phyloP scores from a whole-genome alignment of 2,888 invertebrate species.

The Drosophila rubida region DNA sequence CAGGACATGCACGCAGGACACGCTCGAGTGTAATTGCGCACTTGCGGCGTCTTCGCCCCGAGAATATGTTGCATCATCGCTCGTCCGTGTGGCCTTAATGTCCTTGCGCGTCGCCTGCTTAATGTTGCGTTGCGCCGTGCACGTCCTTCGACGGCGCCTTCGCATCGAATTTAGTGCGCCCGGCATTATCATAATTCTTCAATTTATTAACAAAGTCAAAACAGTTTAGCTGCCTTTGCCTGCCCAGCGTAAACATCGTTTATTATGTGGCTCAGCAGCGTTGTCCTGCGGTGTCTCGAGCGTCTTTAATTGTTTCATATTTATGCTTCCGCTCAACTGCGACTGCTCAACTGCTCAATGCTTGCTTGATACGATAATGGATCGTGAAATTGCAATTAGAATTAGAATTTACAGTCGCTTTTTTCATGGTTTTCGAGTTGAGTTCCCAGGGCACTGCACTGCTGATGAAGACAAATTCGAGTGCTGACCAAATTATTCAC shows the following conservation, averaged over 20 bases:
- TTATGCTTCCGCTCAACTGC: conserved; percentile 63
- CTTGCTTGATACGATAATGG: conserved; percentile 53
- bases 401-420: conserved; percentile 8
- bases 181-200: conserved; percentile 80
- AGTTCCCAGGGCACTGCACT: conserved; percentile 36
- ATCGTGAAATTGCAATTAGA: conserved; percentile 48
- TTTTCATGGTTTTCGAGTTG: neutral
- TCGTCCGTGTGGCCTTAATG: conserved; percentile 76
- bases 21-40: conserved; percentile 76
- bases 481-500: conserved; percentile 67
- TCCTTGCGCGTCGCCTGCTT: conserved; percentile 74
- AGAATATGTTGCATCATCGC: conserved; percentile 77
- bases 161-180: conserved; percentile 74
- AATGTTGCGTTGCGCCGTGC: conserved; percentile 79
- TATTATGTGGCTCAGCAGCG: conserved; percentile 62
- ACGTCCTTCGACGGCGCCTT: conserved; percentile 64
- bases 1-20: conserved; percentile 74
- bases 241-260: conserved; percentile 57
- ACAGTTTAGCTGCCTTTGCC: conserved; percentile 66
- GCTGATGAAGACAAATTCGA: conserved; percentile 72
- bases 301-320: conserved; percentile 78
- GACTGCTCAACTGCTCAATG: conserved; percentile 29
- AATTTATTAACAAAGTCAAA: conserved; percentile 81
- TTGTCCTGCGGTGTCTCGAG: conserved; percentile 55
- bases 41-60: conserved; percentile 74